Base-by-base conservation (phyloP, 2,888 invertebrate species). In the Platycheirus albimanus region DNA sequence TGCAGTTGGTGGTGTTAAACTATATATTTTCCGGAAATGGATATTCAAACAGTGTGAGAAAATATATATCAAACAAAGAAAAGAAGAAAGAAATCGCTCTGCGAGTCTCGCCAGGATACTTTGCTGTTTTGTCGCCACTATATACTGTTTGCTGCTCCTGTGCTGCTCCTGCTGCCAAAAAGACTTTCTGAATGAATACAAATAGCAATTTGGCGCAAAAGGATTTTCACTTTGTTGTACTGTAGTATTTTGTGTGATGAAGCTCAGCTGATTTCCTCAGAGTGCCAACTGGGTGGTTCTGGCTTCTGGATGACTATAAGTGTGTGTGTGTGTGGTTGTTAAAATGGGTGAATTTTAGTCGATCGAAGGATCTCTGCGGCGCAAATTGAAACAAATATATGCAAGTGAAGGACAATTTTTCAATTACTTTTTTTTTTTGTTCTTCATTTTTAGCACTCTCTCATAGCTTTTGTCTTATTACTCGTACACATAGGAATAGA, bases 371-470 rank as follows among this genome's bases (percentile, higher is more conserved):
- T 76, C 61, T 66, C 51, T 71, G n/a, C n/a, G 76, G 66, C 41
- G 58, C 70, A 75, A 81, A 76, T 76, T 81, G 81, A 81, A 81
- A 76, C 81, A 81, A 81, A 81, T 81, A 67, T 71, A 67, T 81
- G 71, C 71, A 66, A 70, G 70, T 71, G 76, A 76, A 81, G 67
- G 76, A 76, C 76, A 76, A 76, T 81, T 81, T 81, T 81, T 76
- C 81, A 81, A 81, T 81, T 76, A 81, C 61, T 54, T 19, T 43
- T 41, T 41, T 45, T 61, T 58, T 58, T 38, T n/a, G n/a, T n/a
- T 38, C 24, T 5, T 58, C 2, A 49, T 36, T 45, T 43, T 19
- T 36, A 10, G 33, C 17, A 24, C 30, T 52, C 5, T 33, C 30
- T 8, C 41, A 13, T 41, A 19, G 51, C 45, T 67, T n/a, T 49